Percentiles rank a stretch among this genome's conserved stretches.
These are phyloP conservation scores for Sturnus vulgaris DNA, from an alignment of 2,113 vertebrate species.

Conservation along the genomic window DNA sequence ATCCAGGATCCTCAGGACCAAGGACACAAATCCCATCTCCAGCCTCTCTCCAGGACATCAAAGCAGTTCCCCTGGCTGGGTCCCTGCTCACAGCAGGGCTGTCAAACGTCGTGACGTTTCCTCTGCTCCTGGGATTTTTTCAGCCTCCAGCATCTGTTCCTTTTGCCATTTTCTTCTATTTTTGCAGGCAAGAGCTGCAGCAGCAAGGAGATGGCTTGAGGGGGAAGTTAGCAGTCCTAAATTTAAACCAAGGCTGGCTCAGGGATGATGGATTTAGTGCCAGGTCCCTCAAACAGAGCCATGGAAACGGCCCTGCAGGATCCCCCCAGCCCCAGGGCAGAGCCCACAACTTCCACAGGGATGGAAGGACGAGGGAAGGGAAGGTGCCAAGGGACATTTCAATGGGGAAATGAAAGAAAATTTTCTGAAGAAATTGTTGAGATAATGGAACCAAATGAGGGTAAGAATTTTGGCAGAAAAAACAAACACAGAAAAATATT, in stretches of 20 bases:
- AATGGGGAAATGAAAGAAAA: background rate
- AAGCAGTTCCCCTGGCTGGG: background rate
- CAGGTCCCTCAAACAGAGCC: background rate
- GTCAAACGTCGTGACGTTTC: fast-evolving
- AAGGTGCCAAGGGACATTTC: background rate
- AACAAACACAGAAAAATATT: background rate
- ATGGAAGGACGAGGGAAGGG: background rate
- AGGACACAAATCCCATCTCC: background rate
- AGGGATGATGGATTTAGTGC: background rate
- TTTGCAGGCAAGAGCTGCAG: background rate
- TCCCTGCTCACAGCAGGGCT: background rate
- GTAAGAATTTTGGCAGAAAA: background rate
- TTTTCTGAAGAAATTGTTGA: background rate
- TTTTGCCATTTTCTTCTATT: conserved; percentile 1
- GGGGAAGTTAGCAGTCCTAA: background rate
- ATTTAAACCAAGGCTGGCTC: background rate
- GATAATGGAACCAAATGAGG: background rate
- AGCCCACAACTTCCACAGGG: background rate
- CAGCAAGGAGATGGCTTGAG: background rate
- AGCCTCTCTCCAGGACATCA: background rate
- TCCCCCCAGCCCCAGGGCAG: background rate
- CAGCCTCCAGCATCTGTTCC: conserved; percentile 27
- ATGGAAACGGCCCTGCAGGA: background rate
- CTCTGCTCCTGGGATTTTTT: background rate
- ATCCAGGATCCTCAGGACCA: background rate